Percentiles rank a stretch among this genome's conserved stretches.
phyloP scores from a whole-genome alignment of 2,797 vertebrate genomes.

The Crocodylus rhombifer region DNA sequence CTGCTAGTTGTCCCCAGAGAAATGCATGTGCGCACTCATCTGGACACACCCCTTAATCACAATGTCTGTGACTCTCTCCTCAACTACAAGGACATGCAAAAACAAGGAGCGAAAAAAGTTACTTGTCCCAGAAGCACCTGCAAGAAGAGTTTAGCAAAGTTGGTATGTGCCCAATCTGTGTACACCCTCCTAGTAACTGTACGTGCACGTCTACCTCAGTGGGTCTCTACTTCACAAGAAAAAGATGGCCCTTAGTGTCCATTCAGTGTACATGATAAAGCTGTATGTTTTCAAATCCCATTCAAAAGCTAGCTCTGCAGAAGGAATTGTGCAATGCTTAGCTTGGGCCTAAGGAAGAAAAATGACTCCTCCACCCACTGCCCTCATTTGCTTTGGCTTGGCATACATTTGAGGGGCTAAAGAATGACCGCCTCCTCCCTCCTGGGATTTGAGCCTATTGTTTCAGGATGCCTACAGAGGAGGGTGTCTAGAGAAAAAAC shows the following conservation, averaged over 20 bases:
- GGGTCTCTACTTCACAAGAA: background rate
- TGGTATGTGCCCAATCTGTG: background rate
- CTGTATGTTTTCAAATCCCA: background rate
- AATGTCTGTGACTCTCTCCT: background rate
- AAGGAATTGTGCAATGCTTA: background rate
- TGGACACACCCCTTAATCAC: background rate
- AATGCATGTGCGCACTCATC: no score
- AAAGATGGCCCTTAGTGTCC: background rate
- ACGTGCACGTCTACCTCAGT: background rate
- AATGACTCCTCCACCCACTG: background rate
- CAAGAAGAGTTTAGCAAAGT: background rate
- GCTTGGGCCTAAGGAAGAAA: background rate
- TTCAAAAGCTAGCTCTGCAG: background rate
- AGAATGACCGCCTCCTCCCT: background rate
- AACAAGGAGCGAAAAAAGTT: background rate
- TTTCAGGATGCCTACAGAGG: background rate
- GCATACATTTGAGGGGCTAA: background rate
- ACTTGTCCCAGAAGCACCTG: background rate
- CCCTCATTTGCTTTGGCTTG: background rate
- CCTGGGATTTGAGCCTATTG: background rate
- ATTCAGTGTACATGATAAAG: background rate
- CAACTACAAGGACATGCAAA: background rate
- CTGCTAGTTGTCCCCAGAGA: no score
- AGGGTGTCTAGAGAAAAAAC: no score
- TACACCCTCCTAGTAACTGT: background rate